These are phyloP conservation scores for Brachionus calyciflorus DNA, from an alignment of 1,140 invertebrate species.

Conservation along the genomic window DNA sequence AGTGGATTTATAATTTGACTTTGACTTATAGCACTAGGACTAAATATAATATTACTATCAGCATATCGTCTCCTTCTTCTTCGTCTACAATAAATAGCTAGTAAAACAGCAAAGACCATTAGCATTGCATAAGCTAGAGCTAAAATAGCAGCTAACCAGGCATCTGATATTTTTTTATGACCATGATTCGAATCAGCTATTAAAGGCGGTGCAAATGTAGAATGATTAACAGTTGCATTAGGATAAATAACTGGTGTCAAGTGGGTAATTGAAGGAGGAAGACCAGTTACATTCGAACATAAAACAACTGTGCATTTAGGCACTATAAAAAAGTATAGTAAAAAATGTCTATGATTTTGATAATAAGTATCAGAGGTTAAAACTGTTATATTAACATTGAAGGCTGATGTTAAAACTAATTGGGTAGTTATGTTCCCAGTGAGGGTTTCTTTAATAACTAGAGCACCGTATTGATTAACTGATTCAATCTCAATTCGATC, in stretches of 20 bases:
- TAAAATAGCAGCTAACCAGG: conserved; percentile 34
- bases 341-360: conserved; percentile 16
- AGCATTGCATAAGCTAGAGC: conserved; percentile 31
- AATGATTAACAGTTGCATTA: neutral
- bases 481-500: conserved; percentile 43
- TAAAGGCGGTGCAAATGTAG: conserved; percentile 32
- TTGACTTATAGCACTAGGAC: conserved; percentile 26
- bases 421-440: conserved; percentile 41
- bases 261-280: neutral
- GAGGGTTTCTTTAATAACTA: conserved; percentile 33
- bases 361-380: conserved; percentile 25
- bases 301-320: conserved; percentile 30
- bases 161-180: conserved; percentile 4
- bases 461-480: conserved; percentile 33
- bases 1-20: conserved; percentile 25
- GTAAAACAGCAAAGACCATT: conserved; percentile 24
- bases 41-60: conserved; percentile 6
- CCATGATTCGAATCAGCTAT: neutral
- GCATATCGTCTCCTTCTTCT: neutral
- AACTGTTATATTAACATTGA: conserved; percentile 22
- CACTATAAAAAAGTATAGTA: conserved; percentile 39
- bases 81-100: conserved; percentile 40
- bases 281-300: conserved; percentile 36
- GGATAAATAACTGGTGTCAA: neutral
- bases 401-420: conserved; percentile 32